phyloP scores from a whole-genome alignment of 2,113 vertebrate species.

The Nasalis larvatus region DNA sequence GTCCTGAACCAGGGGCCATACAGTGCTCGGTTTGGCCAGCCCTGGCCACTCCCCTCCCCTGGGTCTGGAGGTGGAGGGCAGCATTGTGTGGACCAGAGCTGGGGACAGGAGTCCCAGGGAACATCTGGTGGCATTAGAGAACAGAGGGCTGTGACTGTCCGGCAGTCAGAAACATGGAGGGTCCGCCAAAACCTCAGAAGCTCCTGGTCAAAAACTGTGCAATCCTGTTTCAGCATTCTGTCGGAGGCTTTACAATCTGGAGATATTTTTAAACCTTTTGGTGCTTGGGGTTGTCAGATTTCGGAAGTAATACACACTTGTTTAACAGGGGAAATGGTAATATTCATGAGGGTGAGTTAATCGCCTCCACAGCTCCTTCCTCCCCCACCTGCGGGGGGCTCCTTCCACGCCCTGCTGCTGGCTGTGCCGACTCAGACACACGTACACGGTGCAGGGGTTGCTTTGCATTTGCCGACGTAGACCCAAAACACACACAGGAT shows the following conservation, averaged over 20 bases:
- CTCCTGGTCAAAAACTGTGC: too few relatives aligned
- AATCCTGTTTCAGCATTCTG: rapidly evolving
- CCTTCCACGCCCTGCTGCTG: not conserved
- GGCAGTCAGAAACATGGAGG: rapidly evolving
- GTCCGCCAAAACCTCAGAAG: too few relatives aligned
- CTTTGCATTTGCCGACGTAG: not conserved
- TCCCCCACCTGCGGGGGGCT: not conserved
- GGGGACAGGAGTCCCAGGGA: rapidly evolving
- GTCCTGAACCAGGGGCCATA: not conserved
- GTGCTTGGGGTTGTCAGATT: not conserved
- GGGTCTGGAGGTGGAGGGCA: not conserved
- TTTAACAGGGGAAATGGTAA: not conserved
- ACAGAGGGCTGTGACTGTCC: rapidly evolving
- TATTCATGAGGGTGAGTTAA: not conserved
- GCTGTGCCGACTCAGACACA: not conserved
- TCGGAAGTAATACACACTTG: not conserved
- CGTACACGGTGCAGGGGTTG: rapidly evolving
- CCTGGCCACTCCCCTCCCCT: not conserved
- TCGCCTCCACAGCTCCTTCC: not conserved
- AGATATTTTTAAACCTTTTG: not conserved
- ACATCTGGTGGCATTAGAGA: not conserved
- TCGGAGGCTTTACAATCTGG: not conserved
- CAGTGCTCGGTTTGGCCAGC: not conserved
- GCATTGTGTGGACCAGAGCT: not conserved
- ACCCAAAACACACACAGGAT: not conserved